Conservation (phyloP, 2,797 vertebrate species). For the Balearica regulorum region DNA sequence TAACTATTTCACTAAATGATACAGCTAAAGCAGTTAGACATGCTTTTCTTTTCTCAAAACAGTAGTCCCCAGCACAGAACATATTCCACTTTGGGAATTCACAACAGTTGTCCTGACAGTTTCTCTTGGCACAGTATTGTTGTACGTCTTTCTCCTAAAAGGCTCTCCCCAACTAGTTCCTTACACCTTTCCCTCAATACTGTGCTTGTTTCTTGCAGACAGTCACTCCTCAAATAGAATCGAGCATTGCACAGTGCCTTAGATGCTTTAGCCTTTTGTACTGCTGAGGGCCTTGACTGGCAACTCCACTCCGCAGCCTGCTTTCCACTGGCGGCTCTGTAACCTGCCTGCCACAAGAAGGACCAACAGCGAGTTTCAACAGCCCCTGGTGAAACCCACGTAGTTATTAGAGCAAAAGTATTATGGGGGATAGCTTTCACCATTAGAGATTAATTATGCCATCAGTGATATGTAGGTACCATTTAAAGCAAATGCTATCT, state of each 20-base stretch:
- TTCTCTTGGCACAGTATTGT: neutral
- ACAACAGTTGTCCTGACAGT: neutral
- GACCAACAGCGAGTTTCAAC: neutral
- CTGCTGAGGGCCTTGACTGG: neutral
- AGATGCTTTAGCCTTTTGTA: neutral
- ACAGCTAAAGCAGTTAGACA: neutral
- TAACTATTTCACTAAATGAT: neutral
- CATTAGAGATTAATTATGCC: neutral
- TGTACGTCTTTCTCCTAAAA: neutral
- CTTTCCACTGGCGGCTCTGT: neutral
- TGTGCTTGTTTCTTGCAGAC: neutral
- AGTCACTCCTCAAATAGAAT: neutral
- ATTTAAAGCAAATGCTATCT: neutral
- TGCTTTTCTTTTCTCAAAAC: neutral
- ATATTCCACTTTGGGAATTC: neutral
- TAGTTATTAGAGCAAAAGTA: neutral
- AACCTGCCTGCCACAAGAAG: neutral
- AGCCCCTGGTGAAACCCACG: neutral
- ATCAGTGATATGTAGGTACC: accelerated
- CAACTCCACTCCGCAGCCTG: neutral
- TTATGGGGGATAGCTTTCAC: neutral
- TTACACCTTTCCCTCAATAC: neutral
- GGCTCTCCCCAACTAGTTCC: neutral
- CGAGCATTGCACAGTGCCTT: accelerated
- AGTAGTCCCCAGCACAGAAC: neutral